phyloP scores from a whole-genome alignment of 2,888 invertebrate genomes.

The Amaurobius ferox region DNA sequence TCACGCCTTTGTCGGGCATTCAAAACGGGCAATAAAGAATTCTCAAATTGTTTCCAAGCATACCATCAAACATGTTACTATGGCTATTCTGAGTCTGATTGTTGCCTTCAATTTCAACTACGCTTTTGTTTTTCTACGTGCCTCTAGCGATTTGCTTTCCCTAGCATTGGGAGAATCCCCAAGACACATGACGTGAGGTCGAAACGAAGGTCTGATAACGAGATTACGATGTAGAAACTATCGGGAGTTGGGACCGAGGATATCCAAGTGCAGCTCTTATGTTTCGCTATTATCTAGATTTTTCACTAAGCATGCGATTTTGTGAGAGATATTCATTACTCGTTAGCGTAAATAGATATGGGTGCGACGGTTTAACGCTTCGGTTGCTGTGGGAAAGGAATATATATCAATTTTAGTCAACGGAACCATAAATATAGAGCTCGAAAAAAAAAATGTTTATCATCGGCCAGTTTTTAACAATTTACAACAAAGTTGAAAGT shows the following conservation, averaged over 20 bases:
- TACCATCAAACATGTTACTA: not conserved
- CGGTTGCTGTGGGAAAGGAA: no score
- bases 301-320: not conserved
- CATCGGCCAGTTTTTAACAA: no score
- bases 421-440: no score
- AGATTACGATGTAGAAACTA: not conserved
- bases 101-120: not conserved
- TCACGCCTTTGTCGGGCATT: no score
- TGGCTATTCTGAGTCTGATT: not conserved
- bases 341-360: not conserved
- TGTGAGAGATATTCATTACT: conserved; percentile 1
- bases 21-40: no score
- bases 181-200: conserved; percentile 6
- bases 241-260: not conserved
- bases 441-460: no score
- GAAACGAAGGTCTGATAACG: conserved; percentile 11
- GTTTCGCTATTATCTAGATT: conserved; percentile 14
- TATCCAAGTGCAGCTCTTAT: not conserved
- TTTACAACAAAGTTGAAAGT: no score
- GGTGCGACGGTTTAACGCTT: not conserved
- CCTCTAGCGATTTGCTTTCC: conserved; percentile 5
- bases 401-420: no score
- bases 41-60: no score
- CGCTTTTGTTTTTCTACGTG: not conserved
- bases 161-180: not conserved